phyloP scores from a whole-genome alignment of 1,140 invertebrate species.

The Phthorimaea operculella region DNA sequence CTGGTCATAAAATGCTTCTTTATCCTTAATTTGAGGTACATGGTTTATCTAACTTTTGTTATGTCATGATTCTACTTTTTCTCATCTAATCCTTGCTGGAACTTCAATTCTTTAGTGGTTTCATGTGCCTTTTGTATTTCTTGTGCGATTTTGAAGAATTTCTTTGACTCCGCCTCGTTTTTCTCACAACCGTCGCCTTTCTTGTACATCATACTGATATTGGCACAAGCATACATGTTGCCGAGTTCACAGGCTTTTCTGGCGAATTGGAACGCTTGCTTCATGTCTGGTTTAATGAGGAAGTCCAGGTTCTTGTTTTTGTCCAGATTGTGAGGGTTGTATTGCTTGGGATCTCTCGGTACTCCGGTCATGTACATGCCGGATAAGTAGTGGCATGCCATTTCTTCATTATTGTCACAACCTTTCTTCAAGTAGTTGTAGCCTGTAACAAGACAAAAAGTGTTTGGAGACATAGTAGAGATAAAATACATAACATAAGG shows the following conservation, averaged over 20 bases:
- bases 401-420: slow-evolving; percentile 75
- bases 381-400: slow-evolving; percentile 84
- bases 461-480: too few species aligned
- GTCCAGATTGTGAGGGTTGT: slow-evolving; percentile 49
- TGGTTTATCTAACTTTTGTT: too few species aligned
- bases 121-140: slow-evolving; percentile 76
- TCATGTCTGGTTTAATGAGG: slow-evolving; percentile 76
- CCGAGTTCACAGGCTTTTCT: slow-evolving; percentile 81
- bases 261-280: slow-evolving; percentile 80
- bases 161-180: slow-evolving; percentile 75
- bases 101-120: slow-evolving; percentile 70
- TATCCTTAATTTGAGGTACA: too few species aligned
- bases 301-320: slow-evolving; percentile 63
- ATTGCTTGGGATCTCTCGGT: slow-evolving; percentile 57
- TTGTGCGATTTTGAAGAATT: slow-evolving; percentile 76
- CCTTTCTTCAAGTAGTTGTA: slow-evolving; percentile 76
- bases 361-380: slow-evolving; percentile 81
- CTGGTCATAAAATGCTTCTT: too few species aligned
- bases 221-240: slow-evolving; percentile 87
- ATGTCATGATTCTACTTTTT: neutral
- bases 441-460: slow-evolving; percentile 55
- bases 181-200: slow-evolving; percentile 79
- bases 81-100: slow-evolving; percentile 72
- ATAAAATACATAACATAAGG: too few species aligned
- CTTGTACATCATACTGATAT: slow-evolving; percentile 85